Percentiles rank a stretch among this genome's conserved stretches.
phyloP scores from a whole-genome alignment of 2,888 invertebrate species.

The Adineta ricciae region DNA sequence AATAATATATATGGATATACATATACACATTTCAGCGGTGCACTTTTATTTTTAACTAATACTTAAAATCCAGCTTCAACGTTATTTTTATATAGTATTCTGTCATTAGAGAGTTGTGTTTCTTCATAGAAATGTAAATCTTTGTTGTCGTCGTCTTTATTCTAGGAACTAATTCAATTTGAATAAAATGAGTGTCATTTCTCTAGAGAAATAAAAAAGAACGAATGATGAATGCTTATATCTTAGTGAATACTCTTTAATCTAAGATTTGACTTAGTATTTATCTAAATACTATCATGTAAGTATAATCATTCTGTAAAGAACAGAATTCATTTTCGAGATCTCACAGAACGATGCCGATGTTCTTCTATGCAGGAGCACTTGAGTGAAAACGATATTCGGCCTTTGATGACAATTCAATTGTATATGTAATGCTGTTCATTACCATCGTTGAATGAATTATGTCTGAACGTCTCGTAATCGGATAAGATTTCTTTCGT shows the following conservation, averaged over 20 bases:
- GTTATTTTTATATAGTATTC: too few species aligned
- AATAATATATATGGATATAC: slow-evolving; percentile 16
- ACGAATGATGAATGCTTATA: background rate
- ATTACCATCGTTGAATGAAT: background rate
- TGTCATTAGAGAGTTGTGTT: background rate
- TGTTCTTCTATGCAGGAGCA: background rate
- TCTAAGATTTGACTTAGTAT: too few species aligned
- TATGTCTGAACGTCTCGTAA: background rate
- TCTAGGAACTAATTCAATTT: background rate
- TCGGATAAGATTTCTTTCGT: background rate
- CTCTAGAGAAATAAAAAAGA: background rate
- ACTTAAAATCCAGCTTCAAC: background rate
- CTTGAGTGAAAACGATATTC: background rate
- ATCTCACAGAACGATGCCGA: background rate
- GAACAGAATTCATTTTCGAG: background rate
- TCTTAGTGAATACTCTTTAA: background rate
- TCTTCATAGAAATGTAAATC: background rate
- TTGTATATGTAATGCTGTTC: background rate
- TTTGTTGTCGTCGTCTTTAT: background rate
- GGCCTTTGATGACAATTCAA: background rate
- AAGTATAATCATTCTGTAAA: too few species aligned
- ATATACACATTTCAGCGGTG: slow-evolving; percentile 19
- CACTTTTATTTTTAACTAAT: slow-evolving; percentile 10
- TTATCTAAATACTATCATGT: too few species aligned
- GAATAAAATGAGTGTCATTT: slow-evolving; percentile 7